phyloP scores from a whole-genome alignment of 2,797 vertebrate genomes.

The Parauchenoglanis punctatus region DNA sequence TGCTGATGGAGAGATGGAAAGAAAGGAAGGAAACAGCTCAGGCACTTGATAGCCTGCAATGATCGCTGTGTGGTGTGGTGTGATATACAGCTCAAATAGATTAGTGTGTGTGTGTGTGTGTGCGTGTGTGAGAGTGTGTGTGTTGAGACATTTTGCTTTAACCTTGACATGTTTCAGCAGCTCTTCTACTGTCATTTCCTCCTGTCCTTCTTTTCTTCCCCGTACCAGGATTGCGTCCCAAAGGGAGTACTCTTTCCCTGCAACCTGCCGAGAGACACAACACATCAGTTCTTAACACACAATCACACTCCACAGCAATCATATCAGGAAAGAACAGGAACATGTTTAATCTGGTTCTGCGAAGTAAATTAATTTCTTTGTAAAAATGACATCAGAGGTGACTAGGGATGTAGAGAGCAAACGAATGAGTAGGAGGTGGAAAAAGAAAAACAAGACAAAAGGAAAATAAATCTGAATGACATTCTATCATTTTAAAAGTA shows the following conservation, averaged over 20 bases:
- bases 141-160: conserved; percentile 41
- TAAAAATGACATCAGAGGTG: background rate
- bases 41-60: conserved; percentile 14
- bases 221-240: conserved; percentile 81
- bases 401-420: background rate
- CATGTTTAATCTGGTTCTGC: background rate
- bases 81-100: conserved; percentile 1
- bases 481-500: conserved; percentile 27
- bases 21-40: conserved; percentile 22
- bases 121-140: background rate
- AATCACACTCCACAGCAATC: conserved; percentile 12
- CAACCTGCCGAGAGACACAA: conserved; percentile 72
- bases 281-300: conserved; percentile 41
- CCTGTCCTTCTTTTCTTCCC: conserved; percentile 65
- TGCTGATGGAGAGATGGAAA: conserved; percentile 26
- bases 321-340: background rate
- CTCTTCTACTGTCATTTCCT: conserved; percentile 83
- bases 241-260: conserved; percentile 78
- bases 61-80: conserved; percentile 13
- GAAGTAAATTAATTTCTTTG: background rate
- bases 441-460: conserved; percentile 11
- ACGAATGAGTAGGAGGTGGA: conserved; percentile 13
- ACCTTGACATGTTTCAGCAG: conserved; percentile 85
- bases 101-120: background rate
- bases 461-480: conserved; percentile 9